Conservation (phyloP, 1,140 invertebrate genomes). For the Polypedilum pembai region DNA sequence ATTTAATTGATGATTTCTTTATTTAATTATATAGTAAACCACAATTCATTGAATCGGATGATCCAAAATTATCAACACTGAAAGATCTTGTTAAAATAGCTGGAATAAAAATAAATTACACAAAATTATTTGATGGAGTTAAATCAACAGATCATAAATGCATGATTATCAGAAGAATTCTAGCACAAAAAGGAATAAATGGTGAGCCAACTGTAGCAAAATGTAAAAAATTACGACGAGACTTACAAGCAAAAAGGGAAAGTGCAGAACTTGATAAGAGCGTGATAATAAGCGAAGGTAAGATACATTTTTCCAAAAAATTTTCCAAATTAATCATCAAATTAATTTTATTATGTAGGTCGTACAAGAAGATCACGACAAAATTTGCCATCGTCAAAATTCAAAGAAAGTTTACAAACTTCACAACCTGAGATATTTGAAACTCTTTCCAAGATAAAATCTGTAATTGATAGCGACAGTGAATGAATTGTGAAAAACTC, state of each 20-base stretch:
- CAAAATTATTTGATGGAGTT: not conserved
- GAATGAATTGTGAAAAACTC: not conserved
- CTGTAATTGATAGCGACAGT: not conserved
- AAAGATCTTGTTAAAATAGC: not conserved
- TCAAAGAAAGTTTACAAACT: not conserved
- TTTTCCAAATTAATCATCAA: not conserved
- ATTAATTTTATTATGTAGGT: not conserved
- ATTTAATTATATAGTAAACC: not conserved
- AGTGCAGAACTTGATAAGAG: conserved; percentile 23
- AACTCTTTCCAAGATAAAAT: not conserved
- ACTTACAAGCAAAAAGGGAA: conserved; percentile 2
- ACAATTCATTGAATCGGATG: not conserved
- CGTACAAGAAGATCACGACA: not conserved
- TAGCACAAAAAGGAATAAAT: not conserved
- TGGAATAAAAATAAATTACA: conserved; percentile 24
- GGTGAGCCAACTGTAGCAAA: conserved; percentile 22
- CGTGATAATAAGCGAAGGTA: conserved; percentile 1
- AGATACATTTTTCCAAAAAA: not conserved
- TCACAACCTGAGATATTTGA: not conserved
- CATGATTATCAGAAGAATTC: not conserved
- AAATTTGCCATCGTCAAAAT: not conserved
- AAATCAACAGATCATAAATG: not conserved
- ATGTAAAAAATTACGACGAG: not conserved
- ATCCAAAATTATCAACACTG: not conserved
- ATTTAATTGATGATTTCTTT: not conserved